Base-by-base conservation (phyloP, 2,797 vertebrate species). In the Ficedula albicollis region DNA sequence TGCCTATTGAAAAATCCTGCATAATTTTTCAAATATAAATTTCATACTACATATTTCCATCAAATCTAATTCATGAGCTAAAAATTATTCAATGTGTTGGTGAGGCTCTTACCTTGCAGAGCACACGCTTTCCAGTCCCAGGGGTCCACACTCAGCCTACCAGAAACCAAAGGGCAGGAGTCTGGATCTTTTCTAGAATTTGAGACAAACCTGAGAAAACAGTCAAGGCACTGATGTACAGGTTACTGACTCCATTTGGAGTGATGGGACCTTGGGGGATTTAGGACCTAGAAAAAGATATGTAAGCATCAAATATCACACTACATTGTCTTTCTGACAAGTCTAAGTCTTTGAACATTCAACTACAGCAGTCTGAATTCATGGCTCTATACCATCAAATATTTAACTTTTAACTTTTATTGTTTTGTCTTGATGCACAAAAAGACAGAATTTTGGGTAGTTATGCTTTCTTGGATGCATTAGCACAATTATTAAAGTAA, bases 251-350 rank as follows among this genome's bases (percentile, higher is more conserved):
- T 44, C 48, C 20, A 20, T 55, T 51, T 78, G 32, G 27, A 82
- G 22, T 30, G 41, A 64, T 0, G 1, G 23, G 17, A 46, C 30
- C 36, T 44, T 48, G 19, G 22, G 17, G 8, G 1, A n/a, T 20
- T 22, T n/a, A 13, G 19, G 13, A n/a, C 17, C 60, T 29, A 52
- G 36, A 20, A 70, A 64, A 44, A 48, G 9, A 30, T 17, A 4
- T 2, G 3, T 21, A 60, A 44, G 16, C 29, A 60, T 1, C 32
- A 58, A 90, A 63, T 6, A 36, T 30, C 36, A 63, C 43, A 21
- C 15, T 51, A 34, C 68, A 3, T 87, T 15, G 0, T 56, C 27
- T 43, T 15, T 39, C 34, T 18, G n/a, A 46, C 10, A 54, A 56
- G 13, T 38, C 27, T 74, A 52, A 76, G 41, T 49, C 36, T 32